These are phyloP conservation scores for Cheirogaleus medius DNA, from an alignment of 2,113 vertebrate species.

Conservation along the genomic window DNA sequence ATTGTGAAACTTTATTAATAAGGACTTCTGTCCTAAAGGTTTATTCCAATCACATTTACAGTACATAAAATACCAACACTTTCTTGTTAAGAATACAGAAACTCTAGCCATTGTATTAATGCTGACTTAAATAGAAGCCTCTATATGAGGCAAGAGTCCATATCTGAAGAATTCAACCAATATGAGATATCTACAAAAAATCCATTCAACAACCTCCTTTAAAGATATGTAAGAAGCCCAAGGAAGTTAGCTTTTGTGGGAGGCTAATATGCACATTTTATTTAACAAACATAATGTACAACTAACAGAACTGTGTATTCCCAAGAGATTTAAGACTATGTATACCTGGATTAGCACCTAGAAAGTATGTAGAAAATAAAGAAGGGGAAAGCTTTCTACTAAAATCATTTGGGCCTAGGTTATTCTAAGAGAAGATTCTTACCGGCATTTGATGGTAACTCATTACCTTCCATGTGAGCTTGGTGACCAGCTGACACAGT, in stretches of 20 bases:
- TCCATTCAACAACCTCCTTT: background rate
- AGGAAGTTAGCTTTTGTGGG: slow-evolving; percentile 54
- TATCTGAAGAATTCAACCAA: background rate
- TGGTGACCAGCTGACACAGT: background rate
- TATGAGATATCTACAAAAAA: background rate
- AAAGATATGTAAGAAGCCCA: background rate
- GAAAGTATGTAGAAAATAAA: slow-evolving; percentile 52
- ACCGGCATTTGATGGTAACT: background rate
- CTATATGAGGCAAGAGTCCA: background rate
- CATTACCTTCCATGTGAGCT: background rate
- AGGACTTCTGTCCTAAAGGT: background rate
- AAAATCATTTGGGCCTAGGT: background rate
- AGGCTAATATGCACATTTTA: slow-evolving; percentile 68
- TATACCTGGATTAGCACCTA: slow-evolving; percentile 79
- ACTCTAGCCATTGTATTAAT: background rate
- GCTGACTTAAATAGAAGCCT: background rate
- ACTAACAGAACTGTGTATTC: slow-evolving; percentile 34
- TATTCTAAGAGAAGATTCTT: background rate
- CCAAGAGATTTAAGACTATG: slow-evolving; percentile 48
- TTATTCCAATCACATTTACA: slow-evolving; percentile 4
- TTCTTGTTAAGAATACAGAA: background rate
- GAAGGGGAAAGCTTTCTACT: background rate
- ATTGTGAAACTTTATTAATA: slow-evolving; percentile 36
- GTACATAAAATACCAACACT: slow-evolving; percentile 1
- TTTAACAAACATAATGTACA: slow-evolving; percentile 75